Base-by-base conservation (phyloP, 2,797 vertebrate genomes). In the Hoplostethus atlanticus region DNA sequence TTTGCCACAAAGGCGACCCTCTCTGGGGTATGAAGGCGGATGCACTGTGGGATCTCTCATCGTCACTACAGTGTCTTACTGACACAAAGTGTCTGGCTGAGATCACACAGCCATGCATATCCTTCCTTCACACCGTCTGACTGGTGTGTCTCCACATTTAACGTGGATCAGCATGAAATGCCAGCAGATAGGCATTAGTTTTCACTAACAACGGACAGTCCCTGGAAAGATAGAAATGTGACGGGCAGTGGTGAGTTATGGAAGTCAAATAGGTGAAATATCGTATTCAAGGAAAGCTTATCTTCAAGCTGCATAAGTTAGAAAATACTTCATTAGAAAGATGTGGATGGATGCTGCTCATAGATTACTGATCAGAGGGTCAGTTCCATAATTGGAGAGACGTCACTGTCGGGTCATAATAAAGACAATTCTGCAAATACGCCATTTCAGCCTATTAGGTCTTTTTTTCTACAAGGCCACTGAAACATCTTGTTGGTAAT, bases 11-110 rank as follows among this genome's bases (percentile, higher is more conserved):
- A 16, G 52, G 53, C 31, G 64, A 17, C 12, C 51, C 34, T 48
- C 44, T 34, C 6, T 34, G 34, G 34, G 34, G 21, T 54, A 34
- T 31, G 52, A 71, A 63, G 64, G 60, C 31, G 17, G 44, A 17
- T 17, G 13, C 34, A 17, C 62, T 31, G 70, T 64, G 54, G 58
- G 67, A 65, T 76, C 54, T 65, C 42, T 60, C 40, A 61, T 64
- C 25, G 61, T 40, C 52, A 51, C 11, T 36, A 40, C 40, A 63
- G 12, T n/a, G 40, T 62, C 46, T 62, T 12, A 44, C 34, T 17
- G 38, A 31, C 73, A 71, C 36, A 65, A 64, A 69, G 57, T 53
- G 50, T 64, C 54, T 65, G 42, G 34, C 21, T 38, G 34, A 38
- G 30, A 75, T 60, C 62, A 65, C 59, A 65, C 6, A 48, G n/a